phyloP scores from a whole-genome alignment of 2,113 vertebrate species.

The Lycocorax pyrrhopterus region DNA sequence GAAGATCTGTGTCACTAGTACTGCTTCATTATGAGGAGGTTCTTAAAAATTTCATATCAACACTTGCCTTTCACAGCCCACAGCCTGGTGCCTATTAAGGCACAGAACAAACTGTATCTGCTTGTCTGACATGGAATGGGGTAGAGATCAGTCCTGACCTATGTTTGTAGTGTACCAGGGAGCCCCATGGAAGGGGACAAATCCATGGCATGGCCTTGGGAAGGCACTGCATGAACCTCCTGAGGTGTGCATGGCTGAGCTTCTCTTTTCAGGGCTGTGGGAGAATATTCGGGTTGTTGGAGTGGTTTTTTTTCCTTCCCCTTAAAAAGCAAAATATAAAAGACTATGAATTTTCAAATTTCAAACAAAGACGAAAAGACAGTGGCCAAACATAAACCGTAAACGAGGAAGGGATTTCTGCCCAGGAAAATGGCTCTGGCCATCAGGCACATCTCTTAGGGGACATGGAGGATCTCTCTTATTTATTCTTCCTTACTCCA shows the following conservation, averaged over 20 bases:
- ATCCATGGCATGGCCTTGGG: neutral
- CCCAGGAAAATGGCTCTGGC: neutral
- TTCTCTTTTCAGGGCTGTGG: neutral
- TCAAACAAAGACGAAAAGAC: neutral
- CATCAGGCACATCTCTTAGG: neutral
- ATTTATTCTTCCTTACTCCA: neutral
- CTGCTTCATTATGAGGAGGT: slow-evolving; percentile 57
- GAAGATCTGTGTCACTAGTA: slow-evolving; percentile 57
- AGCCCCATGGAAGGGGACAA: neutral
- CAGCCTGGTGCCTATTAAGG: slow-evolving; percentile 11
- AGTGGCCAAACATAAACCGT: neutral
- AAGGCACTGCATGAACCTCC: neutral
- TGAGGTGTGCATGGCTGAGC: neutral
- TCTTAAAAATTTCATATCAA: slow-evolving; percentile 62
- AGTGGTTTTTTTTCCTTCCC: neutral
- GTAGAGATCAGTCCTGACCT: neutral
- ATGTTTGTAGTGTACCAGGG: neutral
- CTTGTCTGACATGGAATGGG: neutral
- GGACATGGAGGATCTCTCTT: neutral
- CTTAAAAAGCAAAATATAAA: neutral
- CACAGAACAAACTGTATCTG: neutral
- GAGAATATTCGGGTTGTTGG: neutral
- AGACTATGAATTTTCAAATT: neutral
- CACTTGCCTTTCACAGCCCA: slow-evolving; percentile 44
- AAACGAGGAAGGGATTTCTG: neutral